Conservation (phyloP, 2,113 vertebrate species). For the Mesoclemmys tuberculata region DNA sequence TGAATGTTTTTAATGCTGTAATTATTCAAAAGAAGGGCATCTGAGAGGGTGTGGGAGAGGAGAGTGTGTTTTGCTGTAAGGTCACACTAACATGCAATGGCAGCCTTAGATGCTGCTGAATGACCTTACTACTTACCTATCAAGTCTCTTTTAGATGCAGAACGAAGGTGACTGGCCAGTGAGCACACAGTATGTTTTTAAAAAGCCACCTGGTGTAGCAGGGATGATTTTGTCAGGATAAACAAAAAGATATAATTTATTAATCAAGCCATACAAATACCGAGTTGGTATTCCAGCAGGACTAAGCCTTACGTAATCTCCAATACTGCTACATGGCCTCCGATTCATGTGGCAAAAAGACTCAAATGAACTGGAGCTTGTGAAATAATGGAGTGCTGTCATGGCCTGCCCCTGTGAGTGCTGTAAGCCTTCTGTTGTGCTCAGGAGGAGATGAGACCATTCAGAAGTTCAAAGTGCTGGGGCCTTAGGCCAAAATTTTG, state of each 20-base stretch:
- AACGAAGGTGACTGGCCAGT: neutral
- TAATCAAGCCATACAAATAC: neutral
- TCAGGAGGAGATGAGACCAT: neutral
- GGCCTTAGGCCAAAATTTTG: neutral
- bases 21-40: slow-evolving; percentile 27
- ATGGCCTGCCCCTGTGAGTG: neutral
- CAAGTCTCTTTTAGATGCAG: neutral
- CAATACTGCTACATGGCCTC: rapidly evolving
- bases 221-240: neutral
- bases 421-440: neutral
- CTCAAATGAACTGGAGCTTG: neutral
- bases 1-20: slow-evolving; percentile 22
- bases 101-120: neutral
- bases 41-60: neutral
- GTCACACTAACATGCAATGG: neutral
- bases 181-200: neutral
- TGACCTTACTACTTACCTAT: neutral
- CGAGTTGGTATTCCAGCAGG: neutral
- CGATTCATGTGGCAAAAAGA: neutral
- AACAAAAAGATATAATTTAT: neutral
- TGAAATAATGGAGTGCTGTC: neutral
- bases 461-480: rapidly evolving
- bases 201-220: neutral
- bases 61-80: neutral
- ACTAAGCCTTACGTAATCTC: neutral